Evolutionary conservation across 2,797 vertebrate species (phyloP).

Genomic region (Anguilla pacifica): DNA sequence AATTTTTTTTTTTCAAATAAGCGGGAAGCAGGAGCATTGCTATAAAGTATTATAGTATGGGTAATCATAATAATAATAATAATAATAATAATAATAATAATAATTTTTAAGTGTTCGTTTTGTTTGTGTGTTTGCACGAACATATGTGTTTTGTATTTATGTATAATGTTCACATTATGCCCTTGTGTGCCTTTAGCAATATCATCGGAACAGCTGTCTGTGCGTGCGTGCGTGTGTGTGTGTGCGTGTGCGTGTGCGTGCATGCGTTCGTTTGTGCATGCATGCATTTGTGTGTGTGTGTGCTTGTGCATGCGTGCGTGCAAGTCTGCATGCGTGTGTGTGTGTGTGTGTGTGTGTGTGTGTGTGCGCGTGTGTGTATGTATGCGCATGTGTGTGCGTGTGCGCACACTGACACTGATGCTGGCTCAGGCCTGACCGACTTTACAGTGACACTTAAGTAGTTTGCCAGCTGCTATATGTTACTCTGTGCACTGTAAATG

Average conservation of each 20-base stretch:
- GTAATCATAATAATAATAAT: neutral
- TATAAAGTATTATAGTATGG: too few species aligned
- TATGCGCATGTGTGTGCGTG: neutral
- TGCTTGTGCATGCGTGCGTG: constrained; percentile 36
- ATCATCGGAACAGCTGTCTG: neutral
- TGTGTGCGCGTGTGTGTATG: neutral
- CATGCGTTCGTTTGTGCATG: constrained; percentile 20
- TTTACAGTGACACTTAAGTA: neutral
- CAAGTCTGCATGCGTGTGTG: constrained; percentile 35
- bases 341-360: neutral
- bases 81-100: neutral
- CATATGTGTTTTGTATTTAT: constrained; percentile 57
- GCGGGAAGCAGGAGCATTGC: too few species aligned
- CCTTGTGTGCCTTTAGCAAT: constrained; percentile 10
- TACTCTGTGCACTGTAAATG: neutral
- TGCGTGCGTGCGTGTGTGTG: constrained; percentile 16
- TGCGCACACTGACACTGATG: neutral
- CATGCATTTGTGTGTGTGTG: neutral
- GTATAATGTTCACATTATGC: constrained; percentile 36
- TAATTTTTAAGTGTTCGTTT: constrained; percentile 1
- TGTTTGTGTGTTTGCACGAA: constrained; percentile 20
- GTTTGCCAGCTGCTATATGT: neutral
- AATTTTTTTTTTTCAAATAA: too few species aligned
- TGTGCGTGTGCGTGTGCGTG: neutral
- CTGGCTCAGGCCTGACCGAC: neutral